Conservation (phyloP, 2,888 invertebrate species). For the Escarpia spicata region DNA sequence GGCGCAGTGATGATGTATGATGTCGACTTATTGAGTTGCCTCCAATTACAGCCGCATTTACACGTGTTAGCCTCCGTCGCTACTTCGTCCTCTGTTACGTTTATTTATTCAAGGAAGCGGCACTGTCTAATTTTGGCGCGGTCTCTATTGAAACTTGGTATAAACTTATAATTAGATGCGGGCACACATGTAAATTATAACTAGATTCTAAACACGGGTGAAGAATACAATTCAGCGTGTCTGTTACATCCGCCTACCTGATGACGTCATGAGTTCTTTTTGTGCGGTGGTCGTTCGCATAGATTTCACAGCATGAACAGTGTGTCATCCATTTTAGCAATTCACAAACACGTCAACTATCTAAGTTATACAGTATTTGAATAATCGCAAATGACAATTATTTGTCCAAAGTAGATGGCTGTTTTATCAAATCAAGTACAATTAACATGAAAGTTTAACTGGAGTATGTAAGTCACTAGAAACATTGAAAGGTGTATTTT, state of each 20-base stretch:
- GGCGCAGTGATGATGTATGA: background rate
- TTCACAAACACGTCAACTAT: background rate
- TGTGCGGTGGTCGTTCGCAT: background rate
- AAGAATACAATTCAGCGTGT: background rate
- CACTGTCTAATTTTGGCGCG: background rate
- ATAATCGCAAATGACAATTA: background rate
- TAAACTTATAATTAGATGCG: background rate
- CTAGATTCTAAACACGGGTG: background rate
- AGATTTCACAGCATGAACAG: background rate
- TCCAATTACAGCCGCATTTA: background rate
- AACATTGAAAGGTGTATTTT: too few relatives aligned
- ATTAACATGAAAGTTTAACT: too few relatives aligned
- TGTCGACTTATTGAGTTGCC: conserved; percentile 3
- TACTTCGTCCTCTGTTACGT: background rate
- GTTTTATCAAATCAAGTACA: too few relatives aligned
- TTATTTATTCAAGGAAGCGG: background rate
- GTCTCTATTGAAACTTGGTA: background rate
- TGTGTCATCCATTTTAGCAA: background rate
- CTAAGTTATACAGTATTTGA: background rate
- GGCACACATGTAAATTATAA: background rate
- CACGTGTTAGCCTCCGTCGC: background rate
- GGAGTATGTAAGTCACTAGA: too few relatives aligned
- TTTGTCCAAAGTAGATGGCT: background rate
- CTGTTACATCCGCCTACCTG: background rate
- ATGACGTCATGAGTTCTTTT: background rate